phyloP scores from a whole-genome alignment of 2,113 vertebrate species.

The Pseudopipra pipra region DNA sequence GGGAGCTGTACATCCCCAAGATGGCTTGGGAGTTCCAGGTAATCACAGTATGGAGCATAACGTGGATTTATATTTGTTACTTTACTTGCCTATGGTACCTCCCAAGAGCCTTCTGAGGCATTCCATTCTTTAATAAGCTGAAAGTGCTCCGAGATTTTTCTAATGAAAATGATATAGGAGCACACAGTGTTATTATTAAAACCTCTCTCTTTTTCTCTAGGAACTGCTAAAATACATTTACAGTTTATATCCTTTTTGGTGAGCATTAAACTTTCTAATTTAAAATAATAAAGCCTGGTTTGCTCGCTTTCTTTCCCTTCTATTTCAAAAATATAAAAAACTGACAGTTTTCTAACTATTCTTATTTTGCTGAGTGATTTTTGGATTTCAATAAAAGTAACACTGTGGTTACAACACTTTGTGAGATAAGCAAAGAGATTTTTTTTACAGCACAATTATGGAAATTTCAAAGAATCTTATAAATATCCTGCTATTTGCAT shows the following conservation, averaged over 20 bases:
- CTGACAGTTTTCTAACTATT: constrained; percentile 33
- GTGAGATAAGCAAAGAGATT: constrained; percentile 59
- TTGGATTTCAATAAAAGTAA: constrained; percentile 66
- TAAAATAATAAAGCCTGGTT: constrained; percentile 62
- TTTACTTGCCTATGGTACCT: background rate
- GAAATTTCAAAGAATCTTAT: constrained; percentile 67
- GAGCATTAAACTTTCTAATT: constrained; percentile 57
- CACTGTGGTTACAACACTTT: constrained; percentile 52
- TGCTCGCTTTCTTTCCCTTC: constrained; percentile 16
- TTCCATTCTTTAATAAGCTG: constrained; percentile 56
- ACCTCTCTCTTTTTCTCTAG: constrained; percentile 49
- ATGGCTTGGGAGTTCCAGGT: background rate
- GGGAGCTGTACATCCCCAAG: background rate
- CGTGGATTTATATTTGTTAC: constrained; percentile 32
- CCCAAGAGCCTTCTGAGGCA: constrained; percentile 39
- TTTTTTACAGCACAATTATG: constrained; percentile 52
- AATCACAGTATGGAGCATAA: background rate
- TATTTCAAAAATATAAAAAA: constrained; percentile 29
- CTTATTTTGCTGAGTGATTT: constrained; percentile 54
- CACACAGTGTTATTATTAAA: constrained; percentile 64
- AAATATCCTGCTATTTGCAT: constrained; percentile 62
- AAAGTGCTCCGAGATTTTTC: constrained; percentile 54
- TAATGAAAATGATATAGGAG: constrained; percentile 63
- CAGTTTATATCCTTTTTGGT: constrained; percentile 63
- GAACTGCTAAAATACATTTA: constrained; percentile 63